Percentiles rank a stretch among this genome's conserved stretches.
These are phyloP conservation scores for Sphyrna mokarran DNA, from an alignment of 2,113 vertebrate species.

Conservation along the genomic window DNA sequence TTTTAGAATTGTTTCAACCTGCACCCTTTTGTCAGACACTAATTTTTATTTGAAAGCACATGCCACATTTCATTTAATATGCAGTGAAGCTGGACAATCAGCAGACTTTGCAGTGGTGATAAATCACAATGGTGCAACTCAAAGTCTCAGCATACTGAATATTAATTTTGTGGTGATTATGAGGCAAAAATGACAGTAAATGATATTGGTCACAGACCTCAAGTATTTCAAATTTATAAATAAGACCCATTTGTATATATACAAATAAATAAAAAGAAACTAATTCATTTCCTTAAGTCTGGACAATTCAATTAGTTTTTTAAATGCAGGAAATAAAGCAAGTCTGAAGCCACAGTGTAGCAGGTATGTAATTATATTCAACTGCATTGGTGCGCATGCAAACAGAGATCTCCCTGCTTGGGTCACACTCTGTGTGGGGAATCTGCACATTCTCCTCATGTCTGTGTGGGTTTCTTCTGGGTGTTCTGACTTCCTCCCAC, in stretches of 20 bases:
- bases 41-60: not conserved
- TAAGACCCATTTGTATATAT: not conserved
- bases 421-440: too few species aligned
- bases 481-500: too few species aligned
- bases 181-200: not conserved
- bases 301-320: not conserved
- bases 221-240: not conserved
- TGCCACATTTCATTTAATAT: conserved; percentile 1
- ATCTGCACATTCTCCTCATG: too few species aligned
- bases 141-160: not conserved
- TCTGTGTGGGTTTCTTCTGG: too few species aligned
- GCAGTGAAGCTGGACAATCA: not conserved
- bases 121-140: not conserved
- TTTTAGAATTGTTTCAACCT: not conserved
- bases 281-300: not conserved
- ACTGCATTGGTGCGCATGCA: not conserved
- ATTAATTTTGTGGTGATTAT: not conserved
- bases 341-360: not conserved
- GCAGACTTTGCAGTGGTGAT: not conserved
- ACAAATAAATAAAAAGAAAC: not conserved
- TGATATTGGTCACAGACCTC: not conserved
- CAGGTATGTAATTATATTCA: not conserved
- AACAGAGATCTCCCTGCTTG: not conserved
- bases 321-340: not conserved
- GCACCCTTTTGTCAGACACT: not conserved